Evolutionary conservation across 2,888 invertebrate species (phyloP), one percentile per base, ranked within the genome.

Genomic region (Machimus atricapillus): DNA sequence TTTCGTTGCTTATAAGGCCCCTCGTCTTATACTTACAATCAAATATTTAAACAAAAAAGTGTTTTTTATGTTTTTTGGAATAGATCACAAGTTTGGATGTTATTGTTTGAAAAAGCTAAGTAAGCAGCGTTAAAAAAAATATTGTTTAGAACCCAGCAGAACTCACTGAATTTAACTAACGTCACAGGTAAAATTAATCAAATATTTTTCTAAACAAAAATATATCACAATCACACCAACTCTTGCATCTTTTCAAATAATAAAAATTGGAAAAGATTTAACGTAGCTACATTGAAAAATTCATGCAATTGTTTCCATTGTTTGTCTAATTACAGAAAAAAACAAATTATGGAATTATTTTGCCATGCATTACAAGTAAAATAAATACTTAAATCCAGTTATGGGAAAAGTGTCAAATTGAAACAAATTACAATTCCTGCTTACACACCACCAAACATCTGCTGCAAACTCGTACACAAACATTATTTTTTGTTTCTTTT

Each of bases 171-270:
- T 23, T 66, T 12, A 27, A 23, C 66, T 66, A 19, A 66, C 14
- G 27, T 23, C 27, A 23, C 16, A 27, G 23, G 19, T 12, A 66
- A 66, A 66, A 34, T n/a, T 40, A 46, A 34, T 43, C 19, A 73
- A 37, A 83, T 34, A 34, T 81, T 56, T 81, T 34, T 4, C 27
- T 27, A 66, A 23, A 58, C n/a, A 19, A 56, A 58, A 83, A 73
- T 34, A 83, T 83, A 83, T 83, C 83, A 83, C 83, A 83, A 66
- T 37, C 37, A 83, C 83, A 66, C 83, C 27, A 66, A 83, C 73
- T 23, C 40, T 83, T 58, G 83, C 43, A 73, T 40, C 23, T 37
- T 79, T 16, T 43, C 14, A 66, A 66, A 27, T 19, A 66, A 66
- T 19, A 66, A 4, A 66, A 66, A 66, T 66, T 66, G 66, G 23